phyloP scores from a whole-genome alignment of 2,113 vertebrate species.

The Serinus canaria region DNA sequence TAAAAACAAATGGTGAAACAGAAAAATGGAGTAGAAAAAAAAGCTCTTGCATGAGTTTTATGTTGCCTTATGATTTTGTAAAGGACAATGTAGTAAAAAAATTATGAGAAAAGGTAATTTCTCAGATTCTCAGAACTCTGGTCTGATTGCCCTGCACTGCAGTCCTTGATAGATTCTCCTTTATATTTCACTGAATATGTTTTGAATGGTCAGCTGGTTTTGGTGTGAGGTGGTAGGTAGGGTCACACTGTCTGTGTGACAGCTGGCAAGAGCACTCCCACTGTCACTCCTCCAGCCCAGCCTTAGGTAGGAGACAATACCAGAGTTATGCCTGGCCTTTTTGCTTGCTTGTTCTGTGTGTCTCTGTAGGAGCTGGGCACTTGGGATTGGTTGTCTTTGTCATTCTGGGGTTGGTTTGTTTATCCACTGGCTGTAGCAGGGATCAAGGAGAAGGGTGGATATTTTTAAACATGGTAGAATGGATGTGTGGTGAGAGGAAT shows the following conservation, averaged over 20 bases:
- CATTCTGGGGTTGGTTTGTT: not conserved
- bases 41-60: not conserved
- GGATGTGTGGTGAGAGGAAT: not conserved
- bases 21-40: not conserved
- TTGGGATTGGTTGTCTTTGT: not conserved
- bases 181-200: not conserved
- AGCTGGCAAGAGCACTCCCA: not conserved
- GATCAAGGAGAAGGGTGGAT: not conserved
- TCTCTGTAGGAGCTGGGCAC: not conserved
- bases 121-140: not conserved
- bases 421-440: not conserved
- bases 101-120: not conserved
- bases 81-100: not conserved
- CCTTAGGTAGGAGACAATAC: rapidly evolving
- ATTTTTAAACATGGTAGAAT: not conserved
- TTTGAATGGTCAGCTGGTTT: not conserved
- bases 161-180: not conserved
- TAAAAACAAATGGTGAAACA: not conserved
- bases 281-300: rapidly evolving
- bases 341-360: not conserved
- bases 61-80: not conserved
- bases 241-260: not conserved
- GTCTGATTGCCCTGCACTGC: not conserved
- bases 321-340: not conserved
- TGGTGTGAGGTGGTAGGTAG: not conserved